Base-by-base conservation (phyloP, 53 echinoderm and acorn worm genomes). In the Temnopleurus reevesii region DNA sequence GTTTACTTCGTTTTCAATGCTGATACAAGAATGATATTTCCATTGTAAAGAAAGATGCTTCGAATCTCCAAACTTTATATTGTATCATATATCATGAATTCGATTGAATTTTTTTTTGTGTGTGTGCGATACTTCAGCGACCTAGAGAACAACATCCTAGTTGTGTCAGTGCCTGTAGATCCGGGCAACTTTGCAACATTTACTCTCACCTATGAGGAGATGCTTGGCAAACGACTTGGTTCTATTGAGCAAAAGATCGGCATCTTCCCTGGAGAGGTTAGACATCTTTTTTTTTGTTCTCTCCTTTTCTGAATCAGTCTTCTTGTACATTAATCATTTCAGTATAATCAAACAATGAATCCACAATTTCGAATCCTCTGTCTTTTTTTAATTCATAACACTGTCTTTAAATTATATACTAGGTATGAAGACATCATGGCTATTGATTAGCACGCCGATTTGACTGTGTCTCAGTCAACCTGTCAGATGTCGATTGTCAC, bases 191-290 rank as follows among this genome's bases (percentile, higher is more conserved):
- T 51, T 9, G 97, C 90, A 9, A 80, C 89, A 17, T 95, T 95
- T 45, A 84, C 90, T 15, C 85, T 97, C 0, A 93, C 87, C 55
- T 95, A 95, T 44, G 92, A 97, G 84, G 89, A 87, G 84, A 79
- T 97, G 57, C 59, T 97, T 0, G 83, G 89, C 21, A 90, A 95
- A 84, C 56, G 95, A 10, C 79, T 90, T 56, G 95, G 97, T 24
- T 60, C 82, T 34, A 95, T 92, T 58, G 59, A 91, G 24, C 94
- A 97, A 30, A 90, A 84, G 23, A 89, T 95, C n/a, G 90, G 91
- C 0, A 71, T 97, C 28, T 95, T 90, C 59, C 97, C 97, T 1
- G 95, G 92, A 58, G 93, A 97, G 97, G 97, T 97, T 47, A 15
- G 83, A 29, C 10, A 33, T 56, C 12, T 36, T 4, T 34, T 18